A percentile compares a stretch with the other conserved stretches of the same genome.
Evolutionary conservation across 2,797 vertebrate species (phyloP).

Genomic region (Megalops cyprinoides): DNA sequence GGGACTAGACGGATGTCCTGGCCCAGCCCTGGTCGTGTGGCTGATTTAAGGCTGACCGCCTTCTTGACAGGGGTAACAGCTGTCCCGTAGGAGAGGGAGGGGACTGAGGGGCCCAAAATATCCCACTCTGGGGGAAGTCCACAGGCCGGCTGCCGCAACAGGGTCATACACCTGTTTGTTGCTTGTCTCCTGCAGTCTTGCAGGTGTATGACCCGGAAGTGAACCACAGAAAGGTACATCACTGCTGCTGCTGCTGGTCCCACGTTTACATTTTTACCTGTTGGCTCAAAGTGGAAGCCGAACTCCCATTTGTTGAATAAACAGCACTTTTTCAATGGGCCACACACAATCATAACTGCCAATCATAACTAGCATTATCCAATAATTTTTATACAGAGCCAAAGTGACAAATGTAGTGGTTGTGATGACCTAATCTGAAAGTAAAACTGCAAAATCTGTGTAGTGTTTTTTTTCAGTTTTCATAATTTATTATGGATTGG

Average conservation of each 20-base stretch:
- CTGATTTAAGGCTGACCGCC: constrained; percentile 17
- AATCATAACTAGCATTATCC: too few relatives aligned
- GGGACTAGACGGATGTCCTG: neutral
- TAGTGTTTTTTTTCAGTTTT: too few relatives aligned
- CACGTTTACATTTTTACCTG: neutral
- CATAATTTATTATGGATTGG: too few relatives aligned
- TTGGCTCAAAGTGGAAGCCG: too few relatives aligned
- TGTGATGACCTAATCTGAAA: too few relatives aligned
- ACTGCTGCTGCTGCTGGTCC: neutral
- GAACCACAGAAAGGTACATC: neutral
- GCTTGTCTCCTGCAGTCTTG: neutral
- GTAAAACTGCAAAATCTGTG: too few relatives aligned
- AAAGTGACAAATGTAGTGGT: too few relatives aligned
- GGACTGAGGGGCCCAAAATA: constrained; percentile 41
- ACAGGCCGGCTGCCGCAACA: constrained; percentile 29
- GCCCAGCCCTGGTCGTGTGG: neutral
- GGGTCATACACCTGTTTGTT: constrained; percentile 42
- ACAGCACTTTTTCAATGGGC: too few relatives aligned
- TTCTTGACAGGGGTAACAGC: constrained; percentile 7
- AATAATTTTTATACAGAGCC: too few relatives aligned
- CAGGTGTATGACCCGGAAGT: constrained; percentile 3
- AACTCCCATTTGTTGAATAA: too few relatives aligned
- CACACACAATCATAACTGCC: too few relatives aligned
- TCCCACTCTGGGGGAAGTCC: constrained; percentile 29
- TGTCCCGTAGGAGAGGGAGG: constrained; percentile 7